These are phyloP conservation scores for Denticeps clupeoides DNA, from an alignment of 2,797 vertebrate species.

Conservation along the genomic window DNA sequence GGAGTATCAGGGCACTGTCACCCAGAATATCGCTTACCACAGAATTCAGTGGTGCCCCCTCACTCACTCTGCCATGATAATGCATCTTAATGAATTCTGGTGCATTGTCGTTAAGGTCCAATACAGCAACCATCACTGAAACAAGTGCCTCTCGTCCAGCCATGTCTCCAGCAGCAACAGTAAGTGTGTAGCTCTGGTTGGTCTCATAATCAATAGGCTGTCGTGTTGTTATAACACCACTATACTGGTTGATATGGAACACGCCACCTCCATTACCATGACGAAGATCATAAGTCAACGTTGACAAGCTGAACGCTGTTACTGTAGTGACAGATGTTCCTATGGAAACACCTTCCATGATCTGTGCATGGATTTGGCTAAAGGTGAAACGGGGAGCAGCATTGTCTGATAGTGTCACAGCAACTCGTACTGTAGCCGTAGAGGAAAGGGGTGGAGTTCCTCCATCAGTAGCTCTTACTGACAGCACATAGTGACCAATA, in stretches of 20 bases:
- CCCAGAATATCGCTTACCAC: slow-evolving; percentile 59
- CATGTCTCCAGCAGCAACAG: slow-evolving; percentile 86
- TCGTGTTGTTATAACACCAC: slow-evolving; percentile 83
- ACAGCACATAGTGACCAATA: slow-evolving; percentile 84
- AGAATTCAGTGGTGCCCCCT: slow-evolving; percentile 82
- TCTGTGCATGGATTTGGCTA: slow-evolving; percentile 81
- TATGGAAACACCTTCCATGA: slow-evolving; percentile 73
- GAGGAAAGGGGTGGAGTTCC: slow-evolving; percentile 80
- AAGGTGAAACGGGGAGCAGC: slow-evolving; percentile 82
- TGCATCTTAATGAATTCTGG: slow-evolving; percentile 81
- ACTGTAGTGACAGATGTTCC: slow-evolving; percentile 80
- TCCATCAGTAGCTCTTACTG: slow-evolving; percentile 77
- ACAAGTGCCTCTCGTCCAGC: slow-evolving; percentile 86
- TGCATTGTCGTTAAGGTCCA: slow-evolving; percentile 89
- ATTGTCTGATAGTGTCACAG: slow-evolving; percentile 87
- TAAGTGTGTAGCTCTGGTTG: slow-evolving; percentile 65
- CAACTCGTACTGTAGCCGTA: slow-evolving; percentile 77
- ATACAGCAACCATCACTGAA: slow-evolving; percentile 72
- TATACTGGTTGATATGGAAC: slow-evolving; percentile 89
- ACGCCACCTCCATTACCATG: slow-evolving; percentile 66
- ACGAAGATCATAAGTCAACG: slow-evolving; percentile 81
- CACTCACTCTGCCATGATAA: slow-evolving; percentile 80
- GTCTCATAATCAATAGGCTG: slow-evolving; percentile 77
- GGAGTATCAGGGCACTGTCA: slow-evolving; percentile 79
- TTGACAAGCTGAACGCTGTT: slow-evolving; percentile 83